phyloP scores from a whole-genome alignment of 1,140 invertebrate genomes.

The Apis florea region DNA sequence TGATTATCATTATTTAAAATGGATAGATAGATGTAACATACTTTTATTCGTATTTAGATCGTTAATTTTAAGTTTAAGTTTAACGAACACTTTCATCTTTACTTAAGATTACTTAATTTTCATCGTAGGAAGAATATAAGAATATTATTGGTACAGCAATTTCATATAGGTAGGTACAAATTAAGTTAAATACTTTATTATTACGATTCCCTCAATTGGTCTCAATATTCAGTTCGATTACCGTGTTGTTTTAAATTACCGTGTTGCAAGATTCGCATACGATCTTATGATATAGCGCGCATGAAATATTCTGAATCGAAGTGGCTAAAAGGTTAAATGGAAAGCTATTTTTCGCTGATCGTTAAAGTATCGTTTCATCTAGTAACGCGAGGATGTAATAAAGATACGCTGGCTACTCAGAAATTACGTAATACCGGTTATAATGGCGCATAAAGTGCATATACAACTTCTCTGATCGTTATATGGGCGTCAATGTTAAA shows the following conservation, averaged over 20 bases:
- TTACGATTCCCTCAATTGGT: too few relatives aligned
- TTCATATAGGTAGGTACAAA: too few relatives aligned
- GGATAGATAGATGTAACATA: too few relatives aligned
- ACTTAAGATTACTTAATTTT: too few relatives aligned
- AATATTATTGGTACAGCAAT: too few relatives aligned
- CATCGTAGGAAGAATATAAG: too few relatives aligned
- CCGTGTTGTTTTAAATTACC: neutral
- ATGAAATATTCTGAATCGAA: neutral
- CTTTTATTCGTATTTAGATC: too few relatives aligned
- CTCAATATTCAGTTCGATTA: neutral
- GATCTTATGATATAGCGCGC: neutral
- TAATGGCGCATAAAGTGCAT: neutral
- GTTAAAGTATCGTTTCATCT: constrained; percentile 11
- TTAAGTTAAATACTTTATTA: too few relatives aligned
- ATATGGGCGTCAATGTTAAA: neutral
- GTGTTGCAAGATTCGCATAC: neutral
- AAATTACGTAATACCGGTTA: constrained; percentile 1
- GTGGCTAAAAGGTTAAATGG: neutral
- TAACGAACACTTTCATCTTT: too few relatives aligned
- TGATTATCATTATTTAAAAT: too few relatives aligned
- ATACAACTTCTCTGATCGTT: neutral
- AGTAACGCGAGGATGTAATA: neutral
- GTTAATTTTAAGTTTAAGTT: too few relatives aligned
- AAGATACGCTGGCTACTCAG: neutral
- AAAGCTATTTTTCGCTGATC: constrained; percentile 11